Percentiles rank a stretch among this genome's conserved stretches.
Evolutionary conservation across 1,140 invertebrate genomes (phyloP).

Genomic region (Heliconius melpomene): DNA sequence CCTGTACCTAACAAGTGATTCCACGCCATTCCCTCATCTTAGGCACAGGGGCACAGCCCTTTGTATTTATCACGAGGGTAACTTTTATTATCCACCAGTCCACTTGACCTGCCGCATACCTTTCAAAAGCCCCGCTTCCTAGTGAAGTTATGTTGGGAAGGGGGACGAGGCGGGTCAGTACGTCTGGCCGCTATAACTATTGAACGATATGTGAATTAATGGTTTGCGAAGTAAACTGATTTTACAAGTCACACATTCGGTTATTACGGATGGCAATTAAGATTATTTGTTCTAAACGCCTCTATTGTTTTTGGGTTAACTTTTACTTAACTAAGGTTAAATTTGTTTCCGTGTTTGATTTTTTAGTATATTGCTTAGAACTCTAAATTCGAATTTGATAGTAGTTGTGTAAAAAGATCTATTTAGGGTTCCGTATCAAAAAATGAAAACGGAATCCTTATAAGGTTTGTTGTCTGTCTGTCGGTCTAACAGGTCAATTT

Average conservation of each 20-base stretch:
- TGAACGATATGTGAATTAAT: conserved; percentile 72
- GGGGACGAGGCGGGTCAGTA: conserved; percentile 43
- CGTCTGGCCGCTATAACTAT: conserved; percentile 60
- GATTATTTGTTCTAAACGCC: conserved; percentile 18
- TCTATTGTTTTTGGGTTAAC: conserved; percentile 7
- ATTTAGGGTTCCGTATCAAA: no score
- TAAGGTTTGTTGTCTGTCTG: no score
- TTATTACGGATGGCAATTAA: conserved; percentile 45
- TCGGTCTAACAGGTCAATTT: no score
- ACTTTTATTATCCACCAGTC: conserved; percentile 71
- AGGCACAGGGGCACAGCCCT: conserved; percentile 65
- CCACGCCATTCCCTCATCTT: conserved; percentile 58
- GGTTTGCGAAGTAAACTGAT: conserved; percentile 76
- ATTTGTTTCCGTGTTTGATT: background rate
- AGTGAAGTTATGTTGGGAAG: conserved; percentile 10
- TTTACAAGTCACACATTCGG: conserved; percentile 62
- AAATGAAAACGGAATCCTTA: no score
- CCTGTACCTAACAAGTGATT: conserved; percentile 51
- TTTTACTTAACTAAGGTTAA: background rate
- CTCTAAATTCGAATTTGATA: background rate
- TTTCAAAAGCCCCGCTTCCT: conserved; percentile 47
- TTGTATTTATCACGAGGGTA: conserved; percentile 71
- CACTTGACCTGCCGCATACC: conserved; percentile 48
- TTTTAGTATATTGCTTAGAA: background rate
- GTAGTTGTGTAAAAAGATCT: no score